Base-by-base conservation (phyloP, 2,797 vertebrate genomes). In the Uromys caudimaculatus region DNA sequence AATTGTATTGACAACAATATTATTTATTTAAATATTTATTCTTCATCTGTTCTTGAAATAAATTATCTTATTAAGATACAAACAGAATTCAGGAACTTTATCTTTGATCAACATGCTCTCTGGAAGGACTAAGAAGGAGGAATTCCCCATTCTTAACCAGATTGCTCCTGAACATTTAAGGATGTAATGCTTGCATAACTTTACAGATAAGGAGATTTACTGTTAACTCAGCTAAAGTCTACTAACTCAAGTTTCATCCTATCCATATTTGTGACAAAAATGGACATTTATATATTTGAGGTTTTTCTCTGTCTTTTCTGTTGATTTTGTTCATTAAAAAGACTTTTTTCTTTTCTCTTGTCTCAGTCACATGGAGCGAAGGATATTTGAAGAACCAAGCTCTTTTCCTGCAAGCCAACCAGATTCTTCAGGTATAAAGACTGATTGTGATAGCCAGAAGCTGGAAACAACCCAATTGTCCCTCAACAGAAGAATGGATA, bases 291-390 rank as follows among this genome's bases (percentile, higher is more conserved):
- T 75, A 24, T 6, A 62, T 2, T 1, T 62, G 35, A 67, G 1
- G 2, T 41, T 62, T 50, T 41, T 29, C 0, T 4, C 2, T n/a
- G 16, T 86, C 71, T 78, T 78, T 54, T 73, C 44, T 92, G 11
- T 23, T 89, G 29, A 62, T 27, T 89, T 87, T 94, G 71, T 44
- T 83, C 60, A 83, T 47, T 83, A 81, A 87, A 12, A 73, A 90
- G 47, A 0, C 54, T 27, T n/a, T 71, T 0, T 92, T 84, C 9
- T 38, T 24, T 35, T 58, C 86, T 10, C 19, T 93, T 82, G 8
- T 79, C 50, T 54, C 77, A n/a, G 2, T 54, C 19, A n/a, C 52
- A n/a, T n/a, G 2, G 35, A 54, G 10, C 17, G n/a, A 56, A n/a
- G 52, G 11, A 21, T n/a, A n/a, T n/a, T 10, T n/a, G 50, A 56